Base-by-base conservation (phyloP, 2,888 invertebrate species). In the Matsumyia berberina region DNA sequence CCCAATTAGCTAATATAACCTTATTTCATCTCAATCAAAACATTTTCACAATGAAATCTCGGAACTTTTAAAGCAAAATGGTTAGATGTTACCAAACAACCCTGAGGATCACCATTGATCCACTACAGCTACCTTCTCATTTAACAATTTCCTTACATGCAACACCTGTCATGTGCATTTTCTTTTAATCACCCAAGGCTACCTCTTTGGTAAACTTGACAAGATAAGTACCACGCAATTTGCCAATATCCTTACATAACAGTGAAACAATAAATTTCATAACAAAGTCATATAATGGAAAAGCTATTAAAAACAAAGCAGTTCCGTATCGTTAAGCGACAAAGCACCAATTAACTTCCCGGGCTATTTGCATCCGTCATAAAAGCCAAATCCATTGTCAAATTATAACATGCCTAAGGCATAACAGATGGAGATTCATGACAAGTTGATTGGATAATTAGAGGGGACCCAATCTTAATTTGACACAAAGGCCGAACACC, bases 401-500 rank as follows among this genome's bases (percentile, higher is more conserved):
- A 53, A 53, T 53, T 31, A 31, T 11, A 39, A 39, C 37, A 51
- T 67, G 44, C 55, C 55, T 44, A 57, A 44, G 44, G 69, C 69
- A 42, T 55, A 55, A 55, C 55, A 9, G 35, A n/a, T 46, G 1
- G 8, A 7, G 15, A 35, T 39, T 31, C 44, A 57, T 55, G 37
- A 70, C 24, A 17, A 19, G 49, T 39, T 51, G 49, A 72, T 72
- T 72, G 60, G 17, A 72, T 58, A 62, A 73, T 60, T 72, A 51
- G 6, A 19, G 3, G 31, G 17, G 7, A 33, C 12, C 39, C 33
- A 35, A 69, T 55, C 29, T 42, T 33, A 69, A 69, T 69, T 35
- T 46, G 33, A 19, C n/a, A 66, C 24, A 12, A 35, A 17, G 12
- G 2, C 15, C n/a, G n/a, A n/a, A 67, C 29, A 7, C 15, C 12